A percentile compares a stretch with the other conserved stretches of the same genome.
Evolutionary conservation across 1,140 invertebrate genomes (phyloP).

Genomic region (Papilio polytes): DNA sequence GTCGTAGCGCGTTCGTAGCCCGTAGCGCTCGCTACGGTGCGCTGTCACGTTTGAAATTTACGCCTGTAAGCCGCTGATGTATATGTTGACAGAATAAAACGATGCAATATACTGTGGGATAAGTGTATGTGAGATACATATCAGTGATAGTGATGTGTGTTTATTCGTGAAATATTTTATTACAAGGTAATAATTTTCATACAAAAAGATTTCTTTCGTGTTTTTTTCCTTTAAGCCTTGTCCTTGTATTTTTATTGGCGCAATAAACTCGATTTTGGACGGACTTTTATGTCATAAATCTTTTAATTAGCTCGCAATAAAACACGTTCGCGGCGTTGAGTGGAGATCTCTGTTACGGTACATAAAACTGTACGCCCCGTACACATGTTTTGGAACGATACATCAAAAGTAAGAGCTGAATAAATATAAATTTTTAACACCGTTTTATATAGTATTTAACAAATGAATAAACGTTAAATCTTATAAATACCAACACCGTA

Average conservation of each 20-base stretch:
- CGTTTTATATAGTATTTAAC: background rate
- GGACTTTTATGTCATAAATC: constrained; percentile 20
- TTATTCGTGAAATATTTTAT: constrained; percentile 19
- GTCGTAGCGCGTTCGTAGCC: constrained; percentile 72
- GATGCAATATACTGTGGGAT: constrained; percentile 4
- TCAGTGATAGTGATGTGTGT: constrained; percentile 33
- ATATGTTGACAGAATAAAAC: constrained; percentile 34
- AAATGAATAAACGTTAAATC: background rate
- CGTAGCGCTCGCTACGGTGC: constrained; percentile 64
- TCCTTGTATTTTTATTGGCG: constrained; percentile 29
- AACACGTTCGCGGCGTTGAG: constrained; percentile 25
- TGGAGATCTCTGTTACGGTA: background rate
- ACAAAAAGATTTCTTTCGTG: constrained; percentile 23
- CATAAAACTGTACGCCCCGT: background rate
- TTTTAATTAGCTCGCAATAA: constrained; percentile 21
- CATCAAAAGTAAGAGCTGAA: background rate
- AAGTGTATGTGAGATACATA: constrained; percentile 25
- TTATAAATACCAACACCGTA: background rate
- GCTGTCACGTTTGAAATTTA: constrained; percentile 19
- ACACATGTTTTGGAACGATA: background rate
- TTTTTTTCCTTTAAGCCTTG: constrained; percentile 14
- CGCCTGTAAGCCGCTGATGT: constrained; percentile 30
- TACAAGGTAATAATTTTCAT: constrained; percentile 28
- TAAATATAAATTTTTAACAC: background rate
- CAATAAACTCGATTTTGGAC: constrained; percentile 28